phyloP scores from a whole-genome alignment of 2,113 vertebrate species.

The Cyprinus carpio region DNA sequence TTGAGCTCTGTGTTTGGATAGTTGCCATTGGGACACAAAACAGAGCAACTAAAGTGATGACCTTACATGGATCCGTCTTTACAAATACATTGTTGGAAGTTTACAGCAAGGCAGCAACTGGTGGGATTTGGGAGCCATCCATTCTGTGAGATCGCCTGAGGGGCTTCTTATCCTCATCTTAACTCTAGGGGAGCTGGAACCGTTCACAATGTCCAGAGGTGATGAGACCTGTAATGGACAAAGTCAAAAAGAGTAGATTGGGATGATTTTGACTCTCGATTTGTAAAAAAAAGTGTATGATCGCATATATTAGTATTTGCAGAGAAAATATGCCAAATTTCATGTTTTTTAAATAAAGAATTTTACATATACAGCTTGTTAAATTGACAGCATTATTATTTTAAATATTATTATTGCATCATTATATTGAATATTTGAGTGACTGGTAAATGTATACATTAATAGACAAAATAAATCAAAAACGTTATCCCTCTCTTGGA shows the following conservation, averaged over 20 bases:
- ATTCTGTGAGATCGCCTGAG: conserved; percentile 51
- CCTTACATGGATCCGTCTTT: conserved; percentile 75
- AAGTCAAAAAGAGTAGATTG: background rate
- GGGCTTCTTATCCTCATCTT: conserved; percentile 60
- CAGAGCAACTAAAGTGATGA: conserved; percentile 71
- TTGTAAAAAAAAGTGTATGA: no score
- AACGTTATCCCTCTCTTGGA: background rate
- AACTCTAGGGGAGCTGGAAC: conserved; percentile 47
- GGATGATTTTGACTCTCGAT: background rate
- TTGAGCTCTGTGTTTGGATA: conserved; percentile 71
- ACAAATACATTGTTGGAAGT: conserved; percentile 66
- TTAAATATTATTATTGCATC: background rate
- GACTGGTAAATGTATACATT: background rate
- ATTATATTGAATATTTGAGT: background rate
- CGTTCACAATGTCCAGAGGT: conserved; percentile 43
- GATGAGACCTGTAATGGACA: background rate
- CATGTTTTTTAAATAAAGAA: background rate
- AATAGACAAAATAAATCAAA: background rate
- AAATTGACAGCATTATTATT: background rate
- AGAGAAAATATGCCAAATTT: background rate
- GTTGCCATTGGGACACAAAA: conserved; percentile 74
- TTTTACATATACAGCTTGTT: background rate
- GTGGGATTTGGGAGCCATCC: conserved; percentile 52
- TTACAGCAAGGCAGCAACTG: conserved; percentile 62
- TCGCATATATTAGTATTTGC: background rate